Evolutionary conservation across 2,797 vertebrate genomes (phyloP).

Genomic region (Chelon labrosus): DNA sequence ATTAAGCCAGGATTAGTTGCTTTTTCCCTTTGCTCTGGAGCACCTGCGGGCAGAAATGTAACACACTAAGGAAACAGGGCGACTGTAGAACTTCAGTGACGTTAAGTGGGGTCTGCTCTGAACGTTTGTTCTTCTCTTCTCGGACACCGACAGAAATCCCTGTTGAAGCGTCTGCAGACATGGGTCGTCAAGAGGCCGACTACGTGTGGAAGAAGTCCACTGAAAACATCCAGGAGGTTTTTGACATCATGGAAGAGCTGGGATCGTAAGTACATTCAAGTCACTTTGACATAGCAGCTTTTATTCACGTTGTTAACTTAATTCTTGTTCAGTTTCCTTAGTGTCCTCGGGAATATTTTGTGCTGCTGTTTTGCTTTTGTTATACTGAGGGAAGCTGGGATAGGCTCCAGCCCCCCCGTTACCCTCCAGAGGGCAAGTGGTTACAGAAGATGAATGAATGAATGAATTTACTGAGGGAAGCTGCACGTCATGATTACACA

Average conservation of each 20-base stretch:
- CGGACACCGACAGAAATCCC: slow-evolving; percentile 77
- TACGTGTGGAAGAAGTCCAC: slow-evolving; percentile 94
- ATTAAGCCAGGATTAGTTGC: slow-evolving; percentile 17
- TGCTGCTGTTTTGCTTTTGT: background rate
- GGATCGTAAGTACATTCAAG: slow-evolving; percentile 91
- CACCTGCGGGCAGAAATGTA: background rate
- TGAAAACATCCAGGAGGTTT: slow-evolving; percentile 93
- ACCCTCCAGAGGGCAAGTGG: too few species aligned
- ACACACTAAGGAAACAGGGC: background rate
- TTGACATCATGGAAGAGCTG: slow-evolving; percentile 94
- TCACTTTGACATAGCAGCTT: background rate
- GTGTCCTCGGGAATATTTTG: background rate
- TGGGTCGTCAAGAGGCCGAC: slow-evolving; percentile 90
- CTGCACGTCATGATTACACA: background rate
- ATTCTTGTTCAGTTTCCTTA: background rate
- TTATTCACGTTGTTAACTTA: background rate
- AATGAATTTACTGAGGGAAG: background rate
- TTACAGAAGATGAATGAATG: too few species aligned
- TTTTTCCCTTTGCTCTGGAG: background rate
- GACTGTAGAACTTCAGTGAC: background rate
- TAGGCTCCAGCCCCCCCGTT: too few species aligned
- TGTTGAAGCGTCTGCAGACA: slow-evolving; percentile 84
- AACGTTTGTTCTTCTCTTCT: slow-evolving; percentile 8
- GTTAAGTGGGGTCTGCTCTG: slow-evolving; percentile 3
- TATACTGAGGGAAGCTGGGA: background rate